Percentiles rank a stretch among this genome's conserved stretches.
Evolutionary conservation across 2,888 invertebrate species (phyloP).

Genomic region (Antheraea assamensis): DNA sequence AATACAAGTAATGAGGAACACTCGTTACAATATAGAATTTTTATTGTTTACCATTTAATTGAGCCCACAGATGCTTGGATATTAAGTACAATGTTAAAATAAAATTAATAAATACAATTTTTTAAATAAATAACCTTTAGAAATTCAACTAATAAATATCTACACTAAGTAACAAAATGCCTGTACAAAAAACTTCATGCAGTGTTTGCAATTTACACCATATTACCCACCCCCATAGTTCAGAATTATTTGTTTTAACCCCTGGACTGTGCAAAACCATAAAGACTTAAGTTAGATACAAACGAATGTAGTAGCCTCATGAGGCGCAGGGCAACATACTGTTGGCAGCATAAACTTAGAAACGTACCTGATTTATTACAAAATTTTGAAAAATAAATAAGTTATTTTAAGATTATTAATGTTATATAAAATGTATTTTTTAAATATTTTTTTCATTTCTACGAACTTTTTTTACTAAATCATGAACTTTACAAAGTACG

Average conservation of each 20-base stretch:
- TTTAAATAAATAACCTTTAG: neutral
- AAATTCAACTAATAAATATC: neutral
- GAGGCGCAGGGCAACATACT: no score
- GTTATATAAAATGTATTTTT: no score
- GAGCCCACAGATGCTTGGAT: neutral
- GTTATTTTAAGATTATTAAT: no score
- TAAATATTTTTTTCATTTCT: no score
- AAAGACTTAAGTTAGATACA: no score
- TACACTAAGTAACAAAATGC: neutral
- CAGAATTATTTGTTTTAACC: neutral
- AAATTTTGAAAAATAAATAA: no score
- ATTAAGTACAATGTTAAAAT: conserved; percentile 4
- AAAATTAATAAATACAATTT: neutral
- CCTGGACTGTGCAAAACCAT: no score
- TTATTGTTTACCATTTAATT: neutral
- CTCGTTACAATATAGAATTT: neutral
- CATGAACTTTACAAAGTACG: no score
- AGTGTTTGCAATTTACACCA: neutral
- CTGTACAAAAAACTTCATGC: neutral
- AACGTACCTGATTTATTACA: no score
- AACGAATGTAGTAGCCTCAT: no score
- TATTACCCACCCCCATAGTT: neutral
- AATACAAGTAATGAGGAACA: neutral
- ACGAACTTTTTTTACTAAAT: no score
- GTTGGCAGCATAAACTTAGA: no score